phyloP scores from a whole-genome alignment of 2,888 invertebrate genomes.

The Piscicola geometra region DNA sequence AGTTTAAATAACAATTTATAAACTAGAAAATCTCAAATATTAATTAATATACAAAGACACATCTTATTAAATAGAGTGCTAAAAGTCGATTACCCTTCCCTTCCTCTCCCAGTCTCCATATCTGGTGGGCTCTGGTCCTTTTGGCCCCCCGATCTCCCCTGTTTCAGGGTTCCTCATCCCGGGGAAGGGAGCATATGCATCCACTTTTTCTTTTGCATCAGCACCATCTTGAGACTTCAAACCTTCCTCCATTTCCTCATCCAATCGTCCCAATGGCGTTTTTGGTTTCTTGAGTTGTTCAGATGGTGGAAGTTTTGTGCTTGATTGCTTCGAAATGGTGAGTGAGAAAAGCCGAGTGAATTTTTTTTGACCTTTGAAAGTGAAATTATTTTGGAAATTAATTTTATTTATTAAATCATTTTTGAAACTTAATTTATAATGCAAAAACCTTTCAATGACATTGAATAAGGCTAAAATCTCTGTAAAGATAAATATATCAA shows the following conservation, averaged over 20 bases:
- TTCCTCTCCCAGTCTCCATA: slow-evolving; percentile 99
- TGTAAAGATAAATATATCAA: no score
- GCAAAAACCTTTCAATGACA: no score
- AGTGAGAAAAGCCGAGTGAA: no score
- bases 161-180: slow-evolving; percentile 82
- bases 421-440: no score
- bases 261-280: slow-evolving; percentile 65
- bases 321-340: no score
- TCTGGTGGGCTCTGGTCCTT: slow-evolving; percentile 94
- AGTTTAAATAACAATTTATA: no score
- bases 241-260: slow-evolving; percentile 62
- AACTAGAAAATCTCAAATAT: no score
- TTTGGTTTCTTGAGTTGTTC: slow-evolving; percentile 59
- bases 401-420: no score
- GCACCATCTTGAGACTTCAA: slow-evolving; percentile 48
- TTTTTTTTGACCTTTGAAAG: no score
- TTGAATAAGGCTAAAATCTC: no score
- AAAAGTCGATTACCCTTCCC: slow-evolving; percentile 92
- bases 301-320: not conserved
- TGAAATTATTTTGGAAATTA: no score
- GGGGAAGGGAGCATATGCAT: slow-evolving; percentile 68
- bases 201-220: slow-evolving; percentile 50
- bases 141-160: slow-evolving; percentile 89
- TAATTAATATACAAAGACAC: no score
- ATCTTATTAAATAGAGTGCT: not conserved